Evolutionary conservation across 2,797 vertebrate species (phyloP), one percentile per base, ranked within the genome.

Genomic region (Manis pentadactyla): DNA sequence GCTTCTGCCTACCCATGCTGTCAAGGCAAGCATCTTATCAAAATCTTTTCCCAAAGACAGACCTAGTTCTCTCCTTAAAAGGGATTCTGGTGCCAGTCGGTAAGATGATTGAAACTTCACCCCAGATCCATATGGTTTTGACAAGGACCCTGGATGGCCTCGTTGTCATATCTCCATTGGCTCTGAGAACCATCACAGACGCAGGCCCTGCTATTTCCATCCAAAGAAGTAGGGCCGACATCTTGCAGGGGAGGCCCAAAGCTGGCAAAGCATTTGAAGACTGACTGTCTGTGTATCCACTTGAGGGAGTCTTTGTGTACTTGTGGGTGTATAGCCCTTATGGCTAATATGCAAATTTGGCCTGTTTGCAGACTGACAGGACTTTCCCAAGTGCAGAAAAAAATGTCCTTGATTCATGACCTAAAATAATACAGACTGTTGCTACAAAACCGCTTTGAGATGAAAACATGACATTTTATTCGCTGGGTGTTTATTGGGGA

Each of bases 311-410:
- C 95, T 97, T 93, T 97, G 97, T 97, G 95, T 96, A 95, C 90
- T 96, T 96, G 93, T 96, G 94, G 90, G 88, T 96, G 92, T 94
- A 88, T 93, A 95, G 78, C 63, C 96, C 96, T 97, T 97, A 97
- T 96, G 93, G 90, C 93, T 96, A 97, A 92, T 96, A 96, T 87
- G 97, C 94, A 96, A 78, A 97, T 96, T 90, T 90, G 93, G 95
- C 57, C 90, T 63, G 2, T 88, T 95, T 92, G 77, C 81, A 95
- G 81, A 79, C 73, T 96, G 87, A 84, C 18, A 85, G 73, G 92
- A 92, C 92, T 96, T 96, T 95, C 85, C 92, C 69, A 95, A 96
- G 61, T 93, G 21, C 83, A 87, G 61, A 91, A 53, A 87, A 95
- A 96, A 95, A 59, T 10, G 17, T 87, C 83, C 42, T 83, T 95